Base-by-base conservation (phyloP, 2,888 invertebrate genomes). In the Limnephilus auricula region DNA sequence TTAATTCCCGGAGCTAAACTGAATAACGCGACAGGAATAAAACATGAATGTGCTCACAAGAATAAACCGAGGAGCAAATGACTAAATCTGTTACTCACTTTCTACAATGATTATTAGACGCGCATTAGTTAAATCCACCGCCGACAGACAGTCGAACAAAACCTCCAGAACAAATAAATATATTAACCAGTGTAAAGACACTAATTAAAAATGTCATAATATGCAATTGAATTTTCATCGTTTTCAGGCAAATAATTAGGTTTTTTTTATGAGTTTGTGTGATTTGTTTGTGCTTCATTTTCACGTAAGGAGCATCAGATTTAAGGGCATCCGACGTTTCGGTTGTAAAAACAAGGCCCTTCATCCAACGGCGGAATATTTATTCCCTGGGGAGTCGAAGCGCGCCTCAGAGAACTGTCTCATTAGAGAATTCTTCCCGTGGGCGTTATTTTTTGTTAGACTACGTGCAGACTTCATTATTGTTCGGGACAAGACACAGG, bases 401-500 rank as follows among this genome's bases (percentile, higher is more conserved):
- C 83, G 89, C 89, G 83, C 31, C 82, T 90, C 83, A 83, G 50
- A 83, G 45, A 83, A 65, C 83, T 90, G 92, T 90, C 92, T 92
- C 92, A 92, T 92, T 92, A 92, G 91, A 90, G 92, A 92, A 92
- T 92, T 91, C 92, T 91, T 89, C 92, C 92, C 89, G 92, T 90
- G 90, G 84, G 45, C 78, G 78, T 45, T 92, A 50, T 90, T 92
- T 92, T 92, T 92, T 90, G 89, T 89, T 37, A 80, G 78, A 79
- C 89, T 90, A 92, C 92, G 92, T 92, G 92, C 90, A 83, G 91
- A 89, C 92, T 91, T 91, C 91, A 91, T 91, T 90, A 92, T 90
- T 90, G 91, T 92, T 78, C 78, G 89, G 15, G 50, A 65, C 25
- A 65, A 65, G 50, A 65, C 50, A 65, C 4, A 65, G 18, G 50